phyloP scores from a whole-genome alignment of 2,113 vertebrate species.

The Archilochus colubris region DNA sequence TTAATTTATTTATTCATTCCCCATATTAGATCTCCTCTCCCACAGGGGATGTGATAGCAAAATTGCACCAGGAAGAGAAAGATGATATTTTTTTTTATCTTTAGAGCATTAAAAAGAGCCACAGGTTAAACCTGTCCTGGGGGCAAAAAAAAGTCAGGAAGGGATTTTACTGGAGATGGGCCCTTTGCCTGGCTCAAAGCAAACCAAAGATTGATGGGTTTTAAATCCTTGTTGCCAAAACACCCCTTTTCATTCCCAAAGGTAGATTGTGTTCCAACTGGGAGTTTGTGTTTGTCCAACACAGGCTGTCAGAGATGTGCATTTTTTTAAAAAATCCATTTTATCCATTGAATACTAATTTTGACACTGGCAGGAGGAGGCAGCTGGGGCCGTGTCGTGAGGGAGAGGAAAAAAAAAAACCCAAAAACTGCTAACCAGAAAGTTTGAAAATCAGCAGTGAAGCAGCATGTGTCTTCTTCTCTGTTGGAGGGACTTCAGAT shows the following conservation, averaged over 20 bases:
- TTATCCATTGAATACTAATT: not conserved
- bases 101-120: not conserved
- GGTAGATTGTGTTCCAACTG: not conserved
- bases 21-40: not conserved
- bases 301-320: not conserved
- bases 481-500: not conserved
- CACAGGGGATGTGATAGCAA: not conserved
- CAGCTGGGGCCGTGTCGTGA: rapidly evolving
- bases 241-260: not conserved
- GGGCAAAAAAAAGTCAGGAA: not conserved
- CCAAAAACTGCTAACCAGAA: not conserved
- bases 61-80: not conserved
- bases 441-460: not conserved
- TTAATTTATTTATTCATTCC: not conserved
- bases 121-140: slow-evolving; percentile 1
- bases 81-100: not conserved
- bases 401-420: not conserved
- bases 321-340: not conserved
- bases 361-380: not conserved
- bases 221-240: slow-evolving; percentile 52
- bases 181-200: not conserved
- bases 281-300: not conserved
- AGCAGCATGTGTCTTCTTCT: not conserved
- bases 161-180: not conserved
- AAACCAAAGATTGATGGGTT: not conserved